phyloP scores from a whole-genome alignment of 2,797 vertebrate genomes.

The Cossypha dichroa region DNA sequence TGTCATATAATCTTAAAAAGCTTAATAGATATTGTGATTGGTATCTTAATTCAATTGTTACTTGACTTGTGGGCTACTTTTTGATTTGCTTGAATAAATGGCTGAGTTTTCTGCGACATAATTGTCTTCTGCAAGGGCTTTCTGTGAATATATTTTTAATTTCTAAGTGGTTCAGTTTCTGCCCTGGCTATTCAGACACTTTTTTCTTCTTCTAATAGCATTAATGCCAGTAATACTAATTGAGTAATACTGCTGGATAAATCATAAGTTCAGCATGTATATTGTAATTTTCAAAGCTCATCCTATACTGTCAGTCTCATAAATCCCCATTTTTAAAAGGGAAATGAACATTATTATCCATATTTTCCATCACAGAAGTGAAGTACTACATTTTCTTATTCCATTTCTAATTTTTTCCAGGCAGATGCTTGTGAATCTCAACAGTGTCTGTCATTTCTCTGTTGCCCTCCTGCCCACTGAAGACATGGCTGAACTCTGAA shows the following conservation, averaged over 20 bases:
- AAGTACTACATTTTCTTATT: background rate
- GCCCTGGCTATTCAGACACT: background rate
- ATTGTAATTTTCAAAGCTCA: background rate
- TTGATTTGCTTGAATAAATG: slow-evolving; percentile 9
- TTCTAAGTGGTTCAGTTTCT: background rate
- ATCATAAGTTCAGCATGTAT: background rate
- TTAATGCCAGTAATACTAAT: background rate
- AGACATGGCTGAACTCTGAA: background rate
- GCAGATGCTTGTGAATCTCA: background rate
- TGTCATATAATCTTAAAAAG: slow-evolving; percentile 33
- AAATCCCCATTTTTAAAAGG: background rate
- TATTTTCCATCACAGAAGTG: background rate
- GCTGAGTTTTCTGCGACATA: background rate
- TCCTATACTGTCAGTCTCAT: background rate
- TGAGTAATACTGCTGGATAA: background rate
- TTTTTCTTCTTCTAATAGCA: background rate
- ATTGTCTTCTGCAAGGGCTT: slow-evolving; percentile 14
- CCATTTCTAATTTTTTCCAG: background rate
- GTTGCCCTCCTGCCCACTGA: background rate
- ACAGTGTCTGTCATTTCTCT: background rate
- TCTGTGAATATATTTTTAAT: slow-evolving; percentile 38
- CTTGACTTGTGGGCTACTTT: slow-evolving; percentile 15
- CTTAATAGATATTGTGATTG: slow-evolving; percentile 25
- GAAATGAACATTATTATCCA: background rate
- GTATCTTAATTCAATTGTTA: slow-evolving; percentile 50